Conservation (phyloP, 2,113 vertebrate genomes). For the Aramus guarauna region DNA sequence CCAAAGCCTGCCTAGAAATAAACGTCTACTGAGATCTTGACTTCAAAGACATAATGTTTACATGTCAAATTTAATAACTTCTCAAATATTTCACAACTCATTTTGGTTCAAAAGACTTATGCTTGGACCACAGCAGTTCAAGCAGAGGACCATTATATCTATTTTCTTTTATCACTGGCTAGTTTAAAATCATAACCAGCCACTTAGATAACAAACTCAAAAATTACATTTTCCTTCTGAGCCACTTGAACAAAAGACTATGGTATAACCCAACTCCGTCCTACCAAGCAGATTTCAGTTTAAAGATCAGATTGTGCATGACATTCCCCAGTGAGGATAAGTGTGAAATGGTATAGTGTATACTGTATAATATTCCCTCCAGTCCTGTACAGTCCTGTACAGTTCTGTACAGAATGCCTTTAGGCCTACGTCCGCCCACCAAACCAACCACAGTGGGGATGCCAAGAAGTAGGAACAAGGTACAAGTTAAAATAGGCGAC, state of each 20-base stretch:
- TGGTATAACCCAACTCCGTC: accelerated
- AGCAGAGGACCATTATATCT: not conserved
- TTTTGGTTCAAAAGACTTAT: not conserved
- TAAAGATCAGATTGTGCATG: not conserved
- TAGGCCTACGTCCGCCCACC: not conserved
- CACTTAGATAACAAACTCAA: not conserved
- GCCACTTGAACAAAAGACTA: not conserved
- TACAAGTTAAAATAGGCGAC: not conserved
- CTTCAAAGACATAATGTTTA: not conserved
- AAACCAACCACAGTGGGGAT: not conserved
- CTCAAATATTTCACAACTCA: not conserved
- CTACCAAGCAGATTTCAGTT: not conserved
- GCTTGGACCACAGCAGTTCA: not conserved
- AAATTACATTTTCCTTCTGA: not conserved
- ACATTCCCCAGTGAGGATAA: not conserved
- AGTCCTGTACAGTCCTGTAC: no score
- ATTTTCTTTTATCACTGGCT: not conserved
- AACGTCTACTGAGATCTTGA: not conserved
- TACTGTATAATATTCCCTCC: not conserved
- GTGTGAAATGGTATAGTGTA: not conserved
- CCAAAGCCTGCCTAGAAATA: not conserved
- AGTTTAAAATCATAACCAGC: not conserved
- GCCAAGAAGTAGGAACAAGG: not conserved
- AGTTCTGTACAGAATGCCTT: not conserved
- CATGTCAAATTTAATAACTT: not conserved